Conservation (phyloP, 2,888 invertebrate genomes). For the Synanthedon myopaeformis region DNA sequence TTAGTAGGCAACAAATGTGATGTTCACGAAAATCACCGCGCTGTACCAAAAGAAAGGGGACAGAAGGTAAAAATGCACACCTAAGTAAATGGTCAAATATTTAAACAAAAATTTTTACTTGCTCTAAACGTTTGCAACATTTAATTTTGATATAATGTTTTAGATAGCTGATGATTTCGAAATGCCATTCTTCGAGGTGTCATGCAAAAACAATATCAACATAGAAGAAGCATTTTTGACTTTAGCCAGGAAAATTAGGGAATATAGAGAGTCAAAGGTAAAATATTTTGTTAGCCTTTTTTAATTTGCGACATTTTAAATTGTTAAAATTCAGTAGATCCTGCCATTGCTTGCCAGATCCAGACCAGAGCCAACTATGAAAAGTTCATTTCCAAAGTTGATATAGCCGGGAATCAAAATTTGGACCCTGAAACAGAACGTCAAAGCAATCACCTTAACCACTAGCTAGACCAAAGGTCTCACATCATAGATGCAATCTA, state of each 20-base stretch:
- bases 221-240: conserved; percentile 87
- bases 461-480: too few species aligned
- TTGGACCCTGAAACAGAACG: too few species aligned
- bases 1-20: conserved; percentile 90
- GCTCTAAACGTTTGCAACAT: neutral
- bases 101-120: too few species aligned
- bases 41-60: conserved; percentile 83
- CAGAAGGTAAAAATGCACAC: conserved; percentile 74
- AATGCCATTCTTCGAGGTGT: conserved; percentile 90
- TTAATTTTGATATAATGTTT: conserved; percentile 16
- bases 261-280: conserved; percentile 82
- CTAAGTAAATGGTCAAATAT: neutral
- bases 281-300: conserved; percentile 7
- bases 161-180: conserved; percentile 89
- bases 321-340: too few species aligned
- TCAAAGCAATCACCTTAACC: too few species aligned
- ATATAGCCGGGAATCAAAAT: too few species aligned
- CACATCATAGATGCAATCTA: too few species aligned
- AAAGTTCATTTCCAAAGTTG: too few species aligned
- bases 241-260: conserved; percentile 84
- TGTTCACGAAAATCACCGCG: conserved; percentile 77
- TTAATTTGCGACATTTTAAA: too few species aligned
- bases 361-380: too few species aligned
- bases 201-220: conserved; percentile 87
- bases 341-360: too few species aligned